These are phyloP conservation scores for Lagorchestes hirsutus DNA, from an alignment of 2,797 vertebrate species.

Conservation along the genomic window DNA sequence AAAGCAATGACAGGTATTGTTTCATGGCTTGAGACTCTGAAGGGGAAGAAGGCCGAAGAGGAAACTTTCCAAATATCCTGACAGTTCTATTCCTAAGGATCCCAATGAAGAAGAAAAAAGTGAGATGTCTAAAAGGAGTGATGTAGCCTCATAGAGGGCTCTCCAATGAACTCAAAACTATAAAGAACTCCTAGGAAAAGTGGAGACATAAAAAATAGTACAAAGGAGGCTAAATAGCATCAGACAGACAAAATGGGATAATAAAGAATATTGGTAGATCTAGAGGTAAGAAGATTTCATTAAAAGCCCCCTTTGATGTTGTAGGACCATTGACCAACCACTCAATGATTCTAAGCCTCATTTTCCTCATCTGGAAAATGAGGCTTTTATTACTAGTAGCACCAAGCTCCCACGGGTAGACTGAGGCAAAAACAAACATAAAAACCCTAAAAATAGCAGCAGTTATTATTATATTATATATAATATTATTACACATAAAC, in stretches of 20 bases:
- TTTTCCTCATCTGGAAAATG: not conserved
- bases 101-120: not conserved
- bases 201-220: not conserved
- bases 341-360: not conserved
- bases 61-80: not conserved
- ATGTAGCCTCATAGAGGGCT: not conserved
- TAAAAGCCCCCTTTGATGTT: not conserved
- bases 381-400: not conserved
- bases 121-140: not conserved
- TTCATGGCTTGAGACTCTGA: not conserved
- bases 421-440: not conserved
- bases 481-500: too few relatives aligned
- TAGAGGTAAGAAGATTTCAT: not conserved
- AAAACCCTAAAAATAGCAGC: not conserved
- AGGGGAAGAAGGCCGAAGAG: not conserved
- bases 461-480: not conserved
- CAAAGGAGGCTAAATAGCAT: not conserved
- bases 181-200: not conserved
- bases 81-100: not conserved
- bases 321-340: not conserved
- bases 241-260: not conserved
- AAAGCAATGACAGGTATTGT: not conserved
- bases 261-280: not conserved
- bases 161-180: not conserved
- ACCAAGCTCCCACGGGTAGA: not conserved